These are phyloP conservation scores for Xanthia icteritia DNA, from an alignment of 2,888 invertebrate genomes.

Conservation along the genomic window DNA sequence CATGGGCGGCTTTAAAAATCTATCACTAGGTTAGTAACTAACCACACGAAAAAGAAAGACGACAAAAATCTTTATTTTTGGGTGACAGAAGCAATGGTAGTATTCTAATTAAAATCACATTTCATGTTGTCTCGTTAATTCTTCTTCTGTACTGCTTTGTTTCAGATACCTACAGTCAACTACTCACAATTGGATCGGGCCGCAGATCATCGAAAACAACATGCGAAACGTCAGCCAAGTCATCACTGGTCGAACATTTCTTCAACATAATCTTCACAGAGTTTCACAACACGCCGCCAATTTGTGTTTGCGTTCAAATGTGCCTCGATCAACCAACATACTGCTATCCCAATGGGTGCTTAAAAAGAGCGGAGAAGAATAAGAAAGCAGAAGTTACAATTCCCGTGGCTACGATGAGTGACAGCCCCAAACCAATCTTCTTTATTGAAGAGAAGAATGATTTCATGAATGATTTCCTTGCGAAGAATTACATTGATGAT, in stretches of 20 bases:
- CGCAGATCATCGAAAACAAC: constrained; percentile 47
- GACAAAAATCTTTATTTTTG: not conserved
- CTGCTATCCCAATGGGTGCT: constrained; percentile 85
- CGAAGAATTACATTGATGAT: constrained; percentile 66
- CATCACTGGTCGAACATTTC: constrained; percentile 79
- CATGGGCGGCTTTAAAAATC: too few species aligned
- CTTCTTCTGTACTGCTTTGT: constrained; percentile 23
- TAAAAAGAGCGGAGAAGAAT: constrained; percentile 69
- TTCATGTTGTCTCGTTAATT: not conserved
- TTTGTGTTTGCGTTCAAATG: constrained; percentile 85
- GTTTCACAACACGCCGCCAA: constrained; percentile 79
- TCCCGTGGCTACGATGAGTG: constrained; percentile 60
- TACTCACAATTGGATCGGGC: constrained; percentile 50
- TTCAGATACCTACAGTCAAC: constrained; percentile 72
- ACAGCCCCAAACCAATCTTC: constrained; percentile 71
- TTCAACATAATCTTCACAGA: constrained; percentile 84
- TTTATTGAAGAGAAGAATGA: constrained; percentile 74
- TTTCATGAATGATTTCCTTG: constrained; percentile 70
- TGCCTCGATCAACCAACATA: constrained; percentile 81
- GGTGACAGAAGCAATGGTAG: not conserved
- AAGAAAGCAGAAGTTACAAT: constrained; percentile 59
- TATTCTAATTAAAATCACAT: not conserved
- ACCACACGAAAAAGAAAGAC: too few species aligned
- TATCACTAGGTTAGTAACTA: too few species aligned
- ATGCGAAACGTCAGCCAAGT: constrained; percentile 72